Percentiles rank a stretch among this genome's conserved stretches.
These are phyloP conservation scores for Dasyurus viverrinus DNA, from an alignment of 2,113 vertebrate species.

Conservation along the genomic window DNA sequence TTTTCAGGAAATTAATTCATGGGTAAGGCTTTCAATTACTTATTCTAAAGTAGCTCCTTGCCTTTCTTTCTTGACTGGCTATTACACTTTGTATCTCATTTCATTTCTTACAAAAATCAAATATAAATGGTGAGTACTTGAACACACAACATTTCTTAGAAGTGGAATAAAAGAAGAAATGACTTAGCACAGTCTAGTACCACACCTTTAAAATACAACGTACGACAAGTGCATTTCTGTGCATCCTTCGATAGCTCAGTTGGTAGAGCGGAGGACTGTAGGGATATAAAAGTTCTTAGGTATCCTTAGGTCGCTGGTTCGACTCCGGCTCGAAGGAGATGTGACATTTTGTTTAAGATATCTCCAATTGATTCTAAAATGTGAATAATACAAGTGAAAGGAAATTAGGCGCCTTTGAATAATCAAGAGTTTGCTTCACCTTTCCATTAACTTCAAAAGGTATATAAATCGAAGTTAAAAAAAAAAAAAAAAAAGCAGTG, in stretches of 20 bases:
- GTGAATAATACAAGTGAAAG: rapidly evolving
- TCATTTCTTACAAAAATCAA: too few relatives aligned
- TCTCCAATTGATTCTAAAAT: too few relatives aligned
- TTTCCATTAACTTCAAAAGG: not conserved
- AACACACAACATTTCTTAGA: not conserved
- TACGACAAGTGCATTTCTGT: rapidly evolving
- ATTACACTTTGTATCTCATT: too few relatives aligned
- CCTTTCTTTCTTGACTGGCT: too few relatives aligned
- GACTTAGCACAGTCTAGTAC: not conserved
- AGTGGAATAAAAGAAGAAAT: not conserved
- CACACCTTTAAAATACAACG: not conserved
- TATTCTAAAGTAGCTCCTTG: too few relatives aligned
- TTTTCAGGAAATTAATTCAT: too few relatives aligned
- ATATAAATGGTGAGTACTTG: too few relatives aligned
- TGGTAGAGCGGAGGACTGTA: not conserved
- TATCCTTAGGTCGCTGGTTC: not conserved
- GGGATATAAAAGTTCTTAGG: rapidly evolving
- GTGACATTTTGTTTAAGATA: not conserved
- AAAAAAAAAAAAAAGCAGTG: too few relatives aligned
- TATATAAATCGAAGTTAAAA: not conserved
- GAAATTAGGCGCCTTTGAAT: not conserved
- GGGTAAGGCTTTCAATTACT: too few relatives aligned
- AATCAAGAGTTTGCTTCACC: not conserved
- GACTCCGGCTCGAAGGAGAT: not conserved
- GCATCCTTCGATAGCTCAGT: not conserved